These are phyloP conservation scores for Calameuta filiformis DNA, from an alignment of 2,888 invertebrate genomes.

Conservation along the genomic window DNA sequence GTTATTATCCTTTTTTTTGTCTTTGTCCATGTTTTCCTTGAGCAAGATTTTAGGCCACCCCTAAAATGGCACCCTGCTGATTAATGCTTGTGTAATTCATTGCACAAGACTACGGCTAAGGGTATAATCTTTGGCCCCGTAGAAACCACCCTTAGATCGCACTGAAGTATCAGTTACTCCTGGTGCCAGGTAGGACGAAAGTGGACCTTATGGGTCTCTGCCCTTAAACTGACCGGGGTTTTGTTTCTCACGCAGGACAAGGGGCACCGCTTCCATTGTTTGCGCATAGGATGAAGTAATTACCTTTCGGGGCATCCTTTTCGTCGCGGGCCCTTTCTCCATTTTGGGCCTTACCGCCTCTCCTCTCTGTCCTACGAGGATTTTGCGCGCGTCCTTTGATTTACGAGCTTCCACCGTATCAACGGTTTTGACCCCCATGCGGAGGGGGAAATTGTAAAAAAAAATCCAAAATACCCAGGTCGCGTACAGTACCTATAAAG, in stretches of 20 bases:
- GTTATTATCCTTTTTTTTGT: too few species aligned
- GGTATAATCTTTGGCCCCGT: slow-evolving; percentile 52
- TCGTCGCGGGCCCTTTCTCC: slow-evolving; percentile 6
- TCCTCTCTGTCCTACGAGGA: neutral
- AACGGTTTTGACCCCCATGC: neutral
- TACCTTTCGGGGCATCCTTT: slow-evolving; percentile 50
- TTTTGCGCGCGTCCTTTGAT: slow-evolving; percentile 6
- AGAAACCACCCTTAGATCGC: neutral
- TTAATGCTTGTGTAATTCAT: slow-evolving; percentile 64
- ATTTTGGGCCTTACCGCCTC: neutral
- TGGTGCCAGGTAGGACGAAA: slow-evolving; percentile 39
- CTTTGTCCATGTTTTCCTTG: slow-evolving; percentile 33
- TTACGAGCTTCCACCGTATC: slow-evolving; percentile 11
- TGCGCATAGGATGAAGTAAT: slow-evolving; percentile 62
- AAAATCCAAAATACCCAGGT: too few species aligned
- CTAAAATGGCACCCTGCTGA: slow-evolving; percentile 48
- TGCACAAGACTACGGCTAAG: slow-evolving; percentile 55
- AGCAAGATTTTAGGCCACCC: slow-evolving; percentile 40
- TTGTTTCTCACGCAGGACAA: slow-evolving; percentile 62
- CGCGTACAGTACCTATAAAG: too few species aligned
- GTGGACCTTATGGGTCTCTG: slow-evolving; percentile 28
- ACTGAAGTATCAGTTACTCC: slow-evolving; percentile 47
- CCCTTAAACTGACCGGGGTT: slow-evolving; percentile 45
- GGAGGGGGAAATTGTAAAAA: neutral
- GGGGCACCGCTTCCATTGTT: slow-evolving; percentile 56